Conservation (phyloP, 1,140 invertebrate genomes). For the Lepidurus packardi region DNA sequence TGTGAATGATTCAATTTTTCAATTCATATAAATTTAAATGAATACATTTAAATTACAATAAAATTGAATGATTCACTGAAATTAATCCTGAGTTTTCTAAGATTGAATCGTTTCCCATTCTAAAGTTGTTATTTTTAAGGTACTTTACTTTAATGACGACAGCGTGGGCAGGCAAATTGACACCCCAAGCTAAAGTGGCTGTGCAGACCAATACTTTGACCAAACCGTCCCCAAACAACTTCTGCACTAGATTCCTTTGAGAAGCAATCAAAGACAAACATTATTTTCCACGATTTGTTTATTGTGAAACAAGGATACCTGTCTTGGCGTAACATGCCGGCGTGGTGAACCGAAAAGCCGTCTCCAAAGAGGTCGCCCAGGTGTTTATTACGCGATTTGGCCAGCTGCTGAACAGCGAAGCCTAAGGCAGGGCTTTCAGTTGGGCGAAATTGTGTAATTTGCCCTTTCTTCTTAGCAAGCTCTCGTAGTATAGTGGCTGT, state of each 20-base stretch:
- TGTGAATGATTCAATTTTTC: no score
- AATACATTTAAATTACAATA: no score
- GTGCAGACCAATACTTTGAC: conserved; percentile 95
- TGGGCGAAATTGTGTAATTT: conserved; percentile 60
- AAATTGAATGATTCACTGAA: no score
- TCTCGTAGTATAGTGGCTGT: conserved; percentile 76
- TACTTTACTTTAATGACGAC: conserved; percentile 81
- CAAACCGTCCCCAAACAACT: conserved; percentile 77
- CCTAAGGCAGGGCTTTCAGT: conserved; percentile 55
- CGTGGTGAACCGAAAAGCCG: conserved; percentile 91
- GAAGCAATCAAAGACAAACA: conserved; percentile 31
- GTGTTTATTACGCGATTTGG: conserved; percentile 66
- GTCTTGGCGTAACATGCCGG: conserved; percentile 83
- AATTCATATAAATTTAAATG: no score
- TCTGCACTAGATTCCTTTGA: conserved; percentile 72
- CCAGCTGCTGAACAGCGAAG: conserved; percentile 58
- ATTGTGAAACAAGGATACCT: conserved; percentile 53
- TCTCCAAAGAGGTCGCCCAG: conserved; percentile 73
- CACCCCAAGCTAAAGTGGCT: conserved; percentile 97
- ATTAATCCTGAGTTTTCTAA: no score
- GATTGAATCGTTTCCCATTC: no score
- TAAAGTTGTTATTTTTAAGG: neutral
- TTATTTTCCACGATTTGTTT: neutral
- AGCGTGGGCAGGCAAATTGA: conserved; percentile 95
- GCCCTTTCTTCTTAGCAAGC: conserved; percentile 64